Percentiles rank a stretch among this genome's conserved stretches.
phyloP scores from a whole-genome alignment of 2,113 vertebrate genomes.

The Hemicordylus capensis region DNA sequence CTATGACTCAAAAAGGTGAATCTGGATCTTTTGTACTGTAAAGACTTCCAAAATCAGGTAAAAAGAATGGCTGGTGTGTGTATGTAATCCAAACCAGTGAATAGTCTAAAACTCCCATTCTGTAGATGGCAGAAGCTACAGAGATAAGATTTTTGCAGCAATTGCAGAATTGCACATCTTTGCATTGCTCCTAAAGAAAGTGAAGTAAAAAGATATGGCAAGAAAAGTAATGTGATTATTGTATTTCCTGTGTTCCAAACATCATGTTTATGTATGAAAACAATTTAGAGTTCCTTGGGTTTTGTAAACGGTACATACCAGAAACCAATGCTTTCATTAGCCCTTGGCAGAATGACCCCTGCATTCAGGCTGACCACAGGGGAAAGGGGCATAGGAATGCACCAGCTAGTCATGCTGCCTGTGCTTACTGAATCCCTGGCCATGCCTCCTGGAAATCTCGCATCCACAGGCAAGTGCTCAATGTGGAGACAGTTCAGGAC shows the following conservation, averaged over 20 bases:
- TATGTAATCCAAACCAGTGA: background rate
- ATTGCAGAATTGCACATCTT: too few relatives aligned
- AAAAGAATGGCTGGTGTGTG: background rate
- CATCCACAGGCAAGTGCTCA: too few relatives aligned
- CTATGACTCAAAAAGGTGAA: background rate
- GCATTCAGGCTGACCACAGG: too few relatives aligned
- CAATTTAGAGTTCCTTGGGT: background rate
- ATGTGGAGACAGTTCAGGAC: too few relatives aligned
- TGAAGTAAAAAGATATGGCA: background rate
- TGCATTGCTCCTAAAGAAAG: background rate
- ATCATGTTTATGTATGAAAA: background rate
- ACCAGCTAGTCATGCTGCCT: too few relatives aligned
- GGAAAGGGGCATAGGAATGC: too few relatives aligned
- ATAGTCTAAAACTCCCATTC: background rate
- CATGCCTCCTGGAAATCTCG: too few relatives aligned
- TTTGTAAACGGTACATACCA: too few relatives aligned
- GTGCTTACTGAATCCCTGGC: too few relatives aligned
- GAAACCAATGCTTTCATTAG: too few relatives aligned
- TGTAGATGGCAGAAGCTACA: background rate
- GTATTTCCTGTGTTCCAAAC: background rate
- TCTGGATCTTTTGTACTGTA: slow-evolving; percentile 4
- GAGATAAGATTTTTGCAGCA: background rate
- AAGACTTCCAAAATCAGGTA: slow-evolving; percentile 25
- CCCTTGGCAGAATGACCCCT: too few relatives aligned
- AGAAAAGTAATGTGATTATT: background rate